Evolutionary conservation across 2,797 vertebrate genomes (phyloP).

Genomic region (Karalla daura): DNA sequence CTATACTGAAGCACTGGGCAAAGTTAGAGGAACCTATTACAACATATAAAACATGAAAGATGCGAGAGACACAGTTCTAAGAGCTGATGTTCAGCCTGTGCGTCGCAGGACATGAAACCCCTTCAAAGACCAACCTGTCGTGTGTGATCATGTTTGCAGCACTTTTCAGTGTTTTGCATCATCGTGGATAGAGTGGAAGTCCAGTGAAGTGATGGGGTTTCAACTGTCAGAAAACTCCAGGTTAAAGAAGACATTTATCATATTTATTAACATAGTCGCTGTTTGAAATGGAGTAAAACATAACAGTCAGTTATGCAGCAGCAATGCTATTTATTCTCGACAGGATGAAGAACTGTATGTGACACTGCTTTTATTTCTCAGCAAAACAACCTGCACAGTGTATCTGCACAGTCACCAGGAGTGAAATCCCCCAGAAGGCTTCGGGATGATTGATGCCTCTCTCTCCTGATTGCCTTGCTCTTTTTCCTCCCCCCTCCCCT

Average conservation of each 20-base stretch:
- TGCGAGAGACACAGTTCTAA: not conserved
- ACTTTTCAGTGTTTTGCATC: conserved; percentile 15
- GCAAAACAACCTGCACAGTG: conserved; percentile 29
- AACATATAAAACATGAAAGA: not conserved
- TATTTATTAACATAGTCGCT: not conserved
- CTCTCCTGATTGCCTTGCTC: conserved; percentile 38
- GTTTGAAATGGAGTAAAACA: conserved; percentile 9
- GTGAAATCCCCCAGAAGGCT: conserved; percentile 41
- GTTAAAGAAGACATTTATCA: conserved; percentile 15
- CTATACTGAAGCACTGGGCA: no score
- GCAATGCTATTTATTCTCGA: conserved; percentile 12
- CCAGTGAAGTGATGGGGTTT: not conserved
- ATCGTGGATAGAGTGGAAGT: not conserved
- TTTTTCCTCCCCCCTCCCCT: conserved; percentile 5
- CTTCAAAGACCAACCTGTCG: not conserved
- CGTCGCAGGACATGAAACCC: no score
- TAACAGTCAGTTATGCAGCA: conserved; percentile 5
- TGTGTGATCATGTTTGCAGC: conserved; percentile 1
- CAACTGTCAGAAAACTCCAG: not conserved
- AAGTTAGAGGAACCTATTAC: no score
- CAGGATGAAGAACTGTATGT: conserved; percentile 18
- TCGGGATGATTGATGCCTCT: conserved; percentile 54
- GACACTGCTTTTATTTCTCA: conserved; percentile 25
- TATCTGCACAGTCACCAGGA: conserved; percentile 37
- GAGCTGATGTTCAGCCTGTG: not conserved